Conservation (phyloP, 2,888 invertebrate species). For the Cheilosia pagana region DNA sequence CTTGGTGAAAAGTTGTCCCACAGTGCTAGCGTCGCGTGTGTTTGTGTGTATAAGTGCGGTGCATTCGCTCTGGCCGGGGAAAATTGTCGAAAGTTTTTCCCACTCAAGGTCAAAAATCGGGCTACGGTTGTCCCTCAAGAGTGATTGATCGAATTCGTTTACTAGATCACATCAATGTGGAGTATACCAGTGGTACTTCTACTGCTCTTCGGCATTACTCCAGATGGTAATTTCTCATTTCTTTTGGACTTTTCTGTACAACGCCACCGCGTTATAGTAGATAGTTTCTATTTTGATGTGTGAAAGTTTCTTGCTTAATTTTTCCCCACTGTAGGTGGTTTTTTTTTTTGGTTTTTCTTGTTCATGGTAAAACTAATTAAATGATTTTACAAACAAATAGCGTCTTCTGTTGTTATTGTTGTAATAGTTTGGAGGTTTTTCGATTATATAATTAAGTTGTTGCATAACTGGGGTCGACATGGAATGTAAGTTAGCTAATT, state of each 20-base stretch:
- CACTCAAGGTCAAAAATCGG: conserved; percentile 56
- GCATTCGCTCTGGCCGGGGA: conserved; percentile 22
- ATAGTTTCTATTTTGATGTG: conserved; percentile 60
- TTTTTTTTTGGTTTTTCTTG: conserved; percentile 2
- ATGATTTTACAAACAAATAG: conserved; percentile 65
- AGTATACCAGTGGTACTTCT: conserved; percentile 31
- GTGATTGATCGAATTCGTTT: conserved; percentile 8
- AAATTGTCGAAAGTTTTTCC: conserved; percentile 70
- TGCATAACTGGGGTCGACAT: conserved; percentile 36
- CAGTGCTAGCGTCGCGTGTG: background rate
- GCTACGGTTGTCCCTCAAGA: conserved; percentile 17
- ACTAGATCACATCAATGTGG: conserved; percentile 44
- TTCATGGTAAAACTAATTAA: conserved; percentile 40
- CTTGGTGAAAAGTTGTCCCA: conserved; percentile 56
- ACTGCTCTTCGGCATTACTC: conserved; percentile 29
- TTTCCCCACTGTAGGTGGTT: conserved; percentile 24
- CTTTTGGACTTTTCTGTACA: conserved; percentile 28
- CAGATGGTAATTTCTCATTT: conserved; percentile 62
- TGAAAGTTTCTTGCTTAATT: conserved; percentile 62
- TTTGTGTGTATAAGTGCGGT: conserved; percentile 10
- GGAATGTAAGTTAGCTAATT: conserved; percentile 18
- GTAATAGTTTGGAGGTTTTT: conserved; percentile 38
- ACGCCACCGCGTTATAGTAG: background rate
- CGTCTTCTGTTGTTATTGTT: conserved; percentile 30
- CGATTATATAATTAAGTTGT: conserved; percentile 51